Conservation (phyloP, 2,797 vertebrate genomes). For the Huso huso region DNA sequence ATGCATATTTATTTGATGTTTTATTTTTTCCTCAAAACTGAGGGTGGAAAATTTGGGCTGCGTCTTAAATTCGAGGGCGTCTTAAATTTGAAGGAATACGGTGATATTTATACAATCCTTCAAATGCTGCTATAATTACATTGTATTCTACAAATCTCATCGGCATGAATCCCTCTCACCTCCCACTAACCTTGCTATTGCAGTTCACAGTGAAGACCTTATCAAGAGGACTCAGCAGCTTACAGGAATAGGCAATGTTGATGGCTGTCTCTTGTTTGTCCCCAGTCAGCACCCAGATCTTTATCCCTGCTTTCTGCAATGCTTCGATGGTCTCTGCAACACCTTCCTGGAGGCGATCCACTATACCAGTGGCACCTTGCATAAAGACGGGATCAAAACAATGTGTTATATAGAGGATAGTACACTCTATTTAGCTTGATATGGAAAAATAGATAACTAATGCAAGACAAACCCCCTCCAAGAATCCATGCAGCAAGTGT, state of each 20-base stretch:
- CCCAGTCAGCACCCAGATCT: slow-evolving; percentile 91
- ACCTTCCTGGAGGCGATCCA: slow-evolving; percentile 87
- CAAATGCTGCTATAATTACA: background rate
- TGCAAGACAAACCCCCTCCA: too few species aligned
- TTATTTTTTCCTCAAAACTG: too few species aligned
- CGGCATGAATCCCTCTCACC: background rate
- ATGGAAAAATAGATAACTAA: too few species aligned
- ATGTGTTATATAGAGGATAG: too few species aligned
- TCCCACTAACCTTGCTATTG: slow-evolving; percentile 61
- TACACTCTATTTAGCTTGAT: too few species aligned
- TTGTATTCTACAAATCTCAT: too few species aligned
- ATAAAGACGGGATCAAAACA: too few species aligned
- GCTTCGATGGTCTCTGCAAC: slow-evolving; percentile 84
- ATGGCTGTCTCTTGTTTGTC: slow-evolving; percentile 93
- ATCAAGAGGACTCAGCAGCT: slow-evolving; percentile 67
- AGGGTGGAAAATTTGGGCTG: too few species aligned
- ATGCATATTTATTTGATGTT: too few species aligned
- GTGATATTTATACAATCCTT: background rate
- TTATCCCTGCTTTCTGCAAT: slow-evolving; percentile 78
- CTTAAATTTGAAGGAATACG: too few species aligned
- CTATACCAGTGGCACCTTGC: slow-evolving; percentile 83
- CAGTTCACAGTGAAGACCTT: slow-evolving; percentile 67
- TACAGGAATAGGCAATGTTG: slow-evolving; percentile 83
- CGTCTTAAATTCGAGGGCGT: too few species aligned
- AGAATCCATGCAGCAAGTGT: too few species aligned